These are phyloP conservation scores for Zoroaster sp. DNA, from an alignment of 53 echinoderm and acorn worm genomes.

Conservation along the genomic window DNA sequence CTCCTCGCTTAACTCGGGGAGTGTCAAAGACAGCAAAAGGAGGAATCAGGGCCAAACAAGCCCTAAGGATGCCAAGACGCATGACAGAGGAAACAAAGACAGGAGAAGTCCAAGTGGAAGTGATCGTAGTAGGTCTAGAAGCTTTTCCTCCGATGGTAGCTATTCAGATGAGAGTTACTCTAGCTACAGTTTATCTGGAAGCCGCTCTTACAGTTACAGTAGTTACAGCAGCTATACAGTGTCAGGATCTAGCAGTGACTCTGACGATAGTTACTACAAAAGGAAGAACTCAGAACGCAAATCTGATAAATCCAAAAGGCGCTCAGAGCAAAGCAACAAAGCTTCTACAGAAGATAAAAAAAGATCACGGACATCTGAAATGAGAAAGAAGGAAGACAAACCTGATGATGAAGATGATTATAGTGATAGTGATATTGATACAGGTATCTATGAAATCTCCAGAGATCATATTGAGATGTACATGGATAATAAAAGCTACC, in stretches of 20 bases:
- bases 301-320: not conserved
- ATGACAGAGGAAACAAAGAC: not conserved
- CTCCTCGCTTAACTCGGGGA: not conserved
- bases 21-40: not conserved
- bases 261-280: conserved; percentile 9
- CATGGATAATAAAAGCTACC: conserved; percentile 48
- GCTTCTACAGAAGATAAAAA: not conserved
- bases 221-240: conserved; percentile 10
- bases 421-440: conserved; percentile 49
- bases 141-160: conserved; percentile 18
- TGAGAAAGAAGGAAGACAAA: not conserved
- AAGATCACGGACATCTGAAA: not conserved
- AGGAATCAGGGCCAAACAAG: not conserved
- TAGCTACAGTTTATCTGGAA: conserved; percentile 46
- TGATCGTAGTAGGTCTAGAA: conserved; percentile 3
- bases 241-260: conserved; percentile 14
- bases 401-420: not conserved
- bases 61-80: not conserved
- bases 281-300: not conserved
- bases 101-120: not conserved
- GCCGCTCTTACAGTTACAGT: conserved; percentile 45
- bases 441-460: conserved; percentile 50
- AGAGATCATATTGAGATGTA: conserved; percentile 47
- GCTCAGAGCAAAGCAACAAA: not conserved
- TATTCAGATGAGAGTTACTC: conserved; percentile 23